Conservation (phyloP, 2,113 vertebrate species). For the Columbina picui region DNA sequence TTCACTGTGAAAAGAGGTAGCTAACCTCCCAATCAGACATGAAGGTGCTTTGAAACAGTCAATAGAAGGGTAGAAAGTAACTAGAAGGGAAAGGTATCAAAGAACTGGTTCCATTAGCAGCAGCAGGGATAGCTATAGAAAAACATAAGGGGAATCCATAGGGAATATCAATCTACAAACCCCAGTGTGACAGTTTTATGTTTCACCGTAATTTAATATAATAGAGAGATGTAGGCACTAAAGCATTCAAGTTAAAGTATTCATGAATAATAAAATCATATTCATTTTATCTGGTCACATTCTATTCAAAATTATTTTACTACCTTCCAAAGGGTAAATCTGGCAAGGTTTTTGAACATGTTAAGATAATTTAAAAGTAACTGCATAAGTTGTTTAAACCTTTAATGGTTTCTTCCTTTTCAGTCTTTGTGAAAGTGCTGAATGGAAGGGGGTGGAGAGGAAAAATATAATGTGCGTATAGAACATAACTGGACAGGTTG, state of each 20-base stretch:
- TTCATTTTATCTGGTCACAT: slow-evolving; percentile 61
- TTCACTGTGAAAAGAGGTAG: not conserved
- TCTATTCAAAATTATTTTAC: slow-evolving; percentile 71
- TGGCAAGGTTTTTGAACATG: slow-evolving; percentile 27
- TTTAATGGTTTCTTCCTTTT: slow-evolving; percentile 37
- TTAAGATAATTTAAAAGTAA: slow-evolving; percentile 54
- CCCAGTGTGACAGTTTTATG: slow-evolving; percentile 61
- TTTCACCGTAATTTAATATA: slow-evolving; percentile 58
- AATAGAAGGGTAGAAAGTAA: not conserved
- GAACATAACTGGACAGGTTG: not conserved
- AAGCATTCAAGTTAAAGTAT: slow-evolving; percentile 65
- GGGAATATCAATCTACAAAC: slow-evolving; percentile 43
- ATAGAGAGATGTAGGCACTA: slow-evolving; percentile 50
- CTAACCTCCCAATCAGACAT: not conserved
- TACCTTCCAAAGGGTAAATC: slow-evolving; percentile 52
- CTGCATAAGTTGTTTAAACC: slow-evolving; percentile 46
- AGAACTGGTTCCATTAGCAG: slow-evolving; percentile 44
- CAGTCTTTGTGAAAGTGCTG: not conserved
- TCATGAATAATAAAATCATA: slow-evolving; percentile 71
- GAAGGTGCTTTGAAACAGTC: not conserved
- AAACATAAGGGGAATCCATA: slow-evolving; percentile 34
- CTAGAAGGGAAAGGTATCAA: slow-evolving; percentile 2
- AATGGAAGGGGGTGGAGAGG: not conserved
- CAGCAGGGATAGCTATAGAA: slow-evolving; percentile 12
- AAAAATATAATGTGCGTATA: not conserved